These are phyloP conservation scores for Himalopsyche japonica DNA, from an alignment of 2,888 invertebrate genomes.

Conservation along the genomic window DNA sequence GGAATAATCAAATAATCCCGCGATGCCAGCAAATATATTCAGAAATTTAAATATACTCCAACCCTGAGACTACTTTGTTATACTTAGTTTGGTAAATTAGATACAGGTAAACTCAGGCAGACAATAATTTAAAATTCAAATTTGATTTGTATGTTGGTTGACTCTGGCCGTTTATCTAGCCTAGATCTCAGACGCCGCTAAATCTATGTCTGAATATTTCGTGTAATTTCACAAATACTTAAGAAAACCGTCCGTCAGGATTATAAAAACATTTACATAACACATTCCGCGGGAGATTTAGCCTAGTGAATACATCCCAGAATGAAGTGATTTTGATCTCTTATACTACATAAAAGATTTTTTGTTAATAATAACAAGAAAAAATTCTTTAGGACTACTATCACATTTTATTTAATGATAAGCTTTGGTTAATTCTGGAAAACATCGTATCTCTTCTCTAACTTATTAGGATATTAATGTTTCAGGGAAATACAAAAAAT, in stretches of 20 bases:
- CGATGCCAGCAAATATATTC: conserved; percentile 15
- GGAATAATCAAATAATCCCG: not conserved
- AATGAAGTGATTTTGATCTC: too few relatives aligned
- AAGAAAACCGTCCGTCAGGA: not conserved
- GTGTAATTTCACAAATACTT: not conserved
- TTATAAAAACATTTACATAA: not conserved
- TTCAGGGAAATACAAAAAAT: too few relatives aligned
- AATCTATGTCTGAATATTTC: conserved; percentile 12
- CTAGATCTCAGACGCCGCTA: conserved; percentile 8
- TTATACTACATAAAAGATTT: too few relatives aligned
- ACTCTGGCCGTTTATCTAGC: conserved; percentile 18
- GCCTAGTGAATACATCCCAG: too few relatives aligned
- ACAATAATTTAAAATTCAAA: conserved; percentile 40
- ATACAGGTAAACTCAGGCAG: conserved; percentile 28
- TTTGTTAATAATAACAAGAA: too few relatives aligned
- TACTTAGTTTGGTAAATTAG: conserved; percentile 25
- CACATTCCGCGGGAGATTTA: too few relatives aligned
- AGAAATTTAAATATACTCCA: conserved; percentile 26
- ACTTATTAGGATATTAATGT: too few relatives aligned
- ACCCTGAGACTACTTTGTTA: conserved; percentile 8
- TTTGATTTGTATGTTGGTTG: conserved; percentile 20
- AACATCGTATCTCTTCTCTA: too few relatives aligned
- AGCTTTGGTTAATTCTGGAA: too few relatives aligned
- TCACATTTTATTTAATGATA: too few relatives aligned
- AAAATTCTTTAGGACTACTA: too few relatives aligned